Base-by-base conservation (phyloP, 2,113 vertebrate species). In the Hucho hucho region DNA sequence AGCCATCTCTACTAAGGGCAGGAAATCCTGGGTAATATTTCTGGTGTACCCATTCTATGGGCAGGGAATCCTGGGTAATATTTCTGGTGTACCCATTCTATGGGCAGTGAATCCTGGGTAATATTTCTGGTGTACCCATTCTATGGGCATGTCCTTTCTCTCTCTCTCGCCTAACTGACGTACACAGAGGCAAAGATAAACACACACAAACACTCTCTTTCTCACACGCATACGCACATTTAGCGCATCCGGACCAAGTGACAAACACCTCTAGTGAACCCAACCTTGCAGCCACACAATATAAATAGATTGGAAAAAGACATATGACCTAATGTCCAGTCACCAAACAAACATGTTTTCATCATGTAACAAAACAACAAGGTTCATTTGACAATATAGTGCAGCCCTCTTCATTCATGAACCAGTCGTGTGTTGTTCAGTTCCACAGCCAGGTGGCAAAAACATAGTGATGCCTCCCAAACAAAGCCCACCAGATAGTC, bases 261-360 rank as follows among this genome's bases (percentile, higher is more conserved):
- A 46, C 58, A 61, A 29, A 46, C 58, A 61, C n/a, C 53, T 20
- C 20, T 4, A 14, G 53, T 56, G 53, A 20, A 56, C 58, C 56
- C 73, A 83, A 77, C 76, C 68, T 6, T 18, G 72, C 37, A 9
- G 68, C 77, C 77, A 46, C 81, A 87, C 81, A 67, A 76, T 89
- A 89, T 87, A 91, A 90, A 89, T 87, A 87, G 59, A 76, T 65
- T 49, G 53, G 5, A 9, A 9, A 75, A 68, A 9, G 29, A 61
- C 18, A 56, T 3, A 73, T 67, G 65, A 66, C 25, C 49, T 70
- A 46, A 75, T 79, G 65, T 58, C 81, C 53, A 73, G 69, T 75
- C 73, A 53, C 16, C 49, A 71, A 47, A 46, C 78, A 76, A 66
- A 74, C 26, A 20, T 13, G 37, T 72, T 79, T 24, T 29, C 28